phyloP scores from a whole-genome alignment of 2,113 vertebrate species.

The Thunnus thynnus region DNA sequence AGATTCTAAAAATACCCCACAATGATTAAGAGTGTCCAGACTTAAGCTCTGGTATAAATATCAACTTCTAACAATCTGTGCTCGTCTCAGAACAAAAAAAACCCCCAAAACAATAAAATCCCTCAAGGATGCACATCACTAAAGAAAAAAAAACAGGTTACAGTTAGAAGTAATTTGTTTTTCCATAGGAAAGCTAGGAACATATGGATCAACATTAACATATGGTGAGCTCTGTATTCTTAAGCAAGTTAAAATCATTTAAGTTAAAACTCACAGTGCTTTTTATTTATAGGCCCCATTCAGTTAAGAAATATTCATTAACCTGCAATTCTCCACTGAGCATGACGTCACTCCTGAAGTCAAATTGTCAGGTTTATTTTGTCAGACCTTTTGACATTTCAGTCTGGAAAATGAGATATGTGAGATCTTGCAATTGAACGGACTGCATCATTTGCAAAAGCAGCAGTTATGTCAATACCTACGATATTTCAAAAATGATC shows the following conservation, averaged over 20 bases:
- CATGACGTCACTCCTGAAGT: background rate
- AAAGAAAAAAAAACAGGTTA: background rate
- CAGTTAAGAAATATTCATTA: background rate
- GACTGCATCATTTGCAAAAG: background rate
- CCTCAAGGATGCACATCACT: slow-evolving; percentile 16
- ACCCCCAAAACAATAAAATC: background rate
- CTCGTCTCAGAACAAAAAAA: background rate
- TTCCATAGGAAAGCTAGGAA: background rate
- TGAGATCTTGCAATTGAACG: background rate
- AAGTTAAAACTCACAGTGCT: background rate
- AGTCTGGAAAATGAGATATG: too few relatives aligned
- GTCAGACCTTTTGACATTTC: background rate
- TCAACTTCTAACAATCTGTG: slow-evolving; percentile 15
- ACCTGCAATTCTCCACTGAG: background rate
- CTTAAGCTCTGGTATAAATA: slow-evolving; percentile 17
- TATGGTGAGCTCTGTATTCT: background rate
- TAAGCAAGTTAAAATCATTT: background rate
- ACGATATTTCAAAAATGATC: background rate
- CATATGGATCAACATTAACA: background rate
- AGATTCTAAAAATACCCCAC: slow-evolving; percentile 52
- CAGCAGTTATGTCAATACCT: background rate
- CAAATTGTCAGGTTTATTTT: background rate
- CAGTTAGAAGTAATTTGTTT: background rate
- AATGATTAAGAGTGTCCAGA: slow-evolving; percentile 42
- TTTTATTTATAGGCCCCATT: background rate